Percentiles rank a stretch among this genome's conserved stretches.
phyloP scores from a whole-genome alignment of 2,113 vertebrate genomes.

The Glareola pratincola region DNA sequence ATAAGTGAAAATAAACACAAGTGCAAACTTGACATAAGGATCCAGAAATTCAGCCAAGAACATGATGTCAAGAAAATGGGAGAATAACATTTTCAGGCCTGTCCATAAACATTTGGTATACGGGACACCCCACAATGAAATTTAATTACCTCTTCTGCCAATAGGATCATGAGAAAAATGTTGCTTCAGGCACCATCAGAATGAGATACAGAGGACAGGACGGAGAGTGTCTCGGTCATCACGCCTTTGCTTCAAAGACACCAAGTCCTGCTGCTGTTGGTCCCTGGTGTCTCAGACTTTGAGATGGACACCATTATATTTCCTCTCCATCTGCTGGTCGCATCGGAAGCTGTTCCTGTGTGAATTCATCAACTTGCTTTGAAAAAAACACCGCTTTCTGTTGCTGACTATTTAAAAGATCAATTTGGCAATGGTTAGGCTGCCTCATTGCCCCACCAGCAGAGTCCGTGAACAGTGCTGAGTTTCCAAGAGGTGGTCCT shows the following conservation, averaged over 20 bases:
- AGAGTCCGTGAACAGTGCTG: rapidly evolving
- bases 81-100: not conserved
- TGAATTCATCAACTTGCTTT: not conserved
- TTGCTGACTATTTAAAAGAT: not conserved
- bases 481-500: not conserved
- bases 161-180: not conserved
- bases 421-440: not conserved
- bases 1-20: not conserved
- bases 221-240: not conserved
- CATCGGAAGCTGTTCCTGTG: not conserved
- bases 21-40: not conserved
- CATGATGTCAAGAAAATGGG: not conserved
- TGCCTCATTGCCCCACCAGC: not conserved
- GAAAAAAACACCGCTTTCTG: not conserved
- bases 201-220: not conserved
- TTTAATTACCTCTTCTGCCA: constrained; percentile 23
- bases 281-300: not conserved
- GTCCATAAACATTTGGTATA: constrained; percentile 13
- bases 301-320: rapidly evolving
- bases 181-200: not conserved
- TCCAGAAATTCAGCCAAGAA: not conserved
- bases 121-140: constrained; percentile 32
- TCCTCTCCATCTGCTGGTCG: not conserved
- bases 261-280: not conserved
- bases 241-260: rapidly evolving